Conservation (phyloP, 2,113 vertebrate genomes). For the Onychorhynchus coronatus region DNA sequence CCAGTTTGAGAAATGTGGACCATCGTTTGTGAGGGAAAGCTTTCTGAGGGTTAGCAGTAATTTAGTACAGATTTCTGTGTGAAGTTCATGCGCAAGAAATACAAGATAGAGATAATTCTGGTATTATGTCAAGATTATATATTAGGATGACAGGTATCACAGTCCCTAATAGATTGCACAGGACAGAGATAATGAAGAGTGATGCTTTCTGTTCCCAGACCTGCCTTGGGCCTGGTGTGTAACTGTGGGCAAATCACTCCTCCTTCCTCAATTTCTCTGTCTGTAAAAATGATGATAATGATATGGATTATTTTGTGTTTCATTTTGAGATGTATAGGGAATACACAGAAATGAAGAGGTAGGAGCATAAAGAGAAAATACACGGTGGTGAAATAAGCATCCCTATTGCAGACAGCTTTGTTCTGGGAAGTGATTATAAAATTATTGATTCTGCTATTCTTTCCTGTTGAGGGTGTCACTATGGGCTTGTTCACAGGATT, state of each 20-base stretch:
- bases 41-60: neutral
- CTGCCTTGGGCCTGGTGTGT: neutral
- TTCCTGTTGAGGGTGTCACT: conserved; percentile 1
- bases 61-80: neutral
- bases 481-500: conserved; percentile 31
- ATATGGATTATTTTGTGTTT: neutral
- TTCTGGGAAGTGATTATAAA: neutral
- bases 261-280: neutral
- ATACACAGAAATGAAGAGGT: neutral
- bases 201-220: conserved; percentile 8
- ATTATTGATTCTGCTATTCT: conserved; percentile 42
- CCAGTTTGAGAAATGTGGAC: neutral
- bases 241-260: neutral
- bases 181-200: conserved; percentile 25
- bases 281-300: neutral
- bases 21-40: neutral
- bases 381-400: conserved; percentile 2
- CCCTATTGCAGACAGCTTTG: neutral
- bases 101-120: conserved; percentile 1
- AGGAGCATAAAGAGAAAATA: neutral
- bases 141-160: conserved; percentile 9
- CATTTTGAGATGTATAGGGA: neutral
- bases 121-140: conserved; percentile 25
- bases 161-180: neutral
- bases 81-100: neutral